These are phyloP conservation scores for Ceuthmochares aereus DNA, from an alignment of 2,113 vertebrate species.

Conservation along the genomic window DNA sequence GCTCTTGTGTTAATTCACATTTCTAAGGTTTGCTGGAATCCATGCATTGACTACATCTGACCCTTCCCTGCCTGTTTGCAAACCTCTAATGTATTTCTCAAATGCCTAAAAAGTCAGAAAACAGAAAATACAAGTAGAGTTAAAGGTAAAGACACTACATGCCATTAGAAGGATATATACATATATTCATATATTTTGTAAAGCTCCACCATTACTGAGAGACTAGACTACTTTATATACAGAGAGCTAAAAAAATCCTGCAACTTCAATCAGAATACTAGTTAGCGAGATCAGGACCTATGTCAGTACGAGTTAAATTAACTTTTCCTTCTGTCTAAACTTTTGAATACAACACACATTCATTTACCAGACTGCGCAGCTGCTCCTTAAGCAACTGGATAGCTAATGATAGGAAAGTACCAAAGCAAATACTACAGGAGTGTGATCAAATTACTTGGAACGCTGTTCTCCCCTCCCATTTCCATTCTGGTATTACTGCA, in stretches of 20 bases:
- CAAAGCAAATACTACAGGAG: slow-evolving; percentile 47
- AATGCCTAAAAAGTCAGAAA: slow-evolving; percentile 68
- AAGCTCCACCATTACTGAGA: slow-evolving; percentile 12
- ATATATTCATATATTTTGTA: not conserved
- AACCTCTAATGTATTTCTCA: slow-evolving; percentile 73
- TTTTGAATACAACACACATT: slow-evolving; percentile 60
- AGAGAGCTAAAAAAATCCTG: not conserved
- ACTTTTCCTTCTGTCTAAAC: slow-evolving; percentile 53
- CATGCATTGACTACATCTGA: slow-evolving; percentile 67
- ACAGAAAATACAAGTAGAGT: slow-evolving; percentile 63
- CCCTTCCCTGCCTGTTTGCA: slow-evolving; percentile 69
- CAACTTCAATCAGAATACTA: slow-evolving; percentile 35
- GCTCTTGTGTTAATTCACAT: slow-evolving; percentile 44
- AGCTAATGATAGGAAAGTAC: slow-evolving; percentile 57
- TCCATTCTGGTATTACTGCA: slow-evolving; percentile 29
- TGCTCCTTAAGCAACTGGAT: slow-evolving; percentile 57
- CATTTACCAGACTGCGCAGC: slow-evolving; percentile 69
- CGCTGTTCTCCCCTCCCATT: not conserved
- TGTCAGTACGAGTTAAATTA: slow-evolving; percentile 33
- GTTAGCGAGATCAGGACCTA: slow-evolving; percentile 56
- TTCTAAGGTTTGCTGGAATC: slow-evolving; percentile 58
- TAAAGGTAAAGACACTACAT: slow-evolving; percentile 43
- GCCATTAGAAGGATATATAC: slow-evolving; percentile 46
- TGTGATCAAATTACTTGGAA: slow-evolving; percentile 38
- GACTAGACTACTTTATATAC: not conserved